A percentile compares a stretch with the other conserved stretches of the same genome.
These are phyloP conservation scores for Drosophila putrida DNA, from an alignment of 2,888 invertebrate genomes.

Conservation along the genomic window DNA sequence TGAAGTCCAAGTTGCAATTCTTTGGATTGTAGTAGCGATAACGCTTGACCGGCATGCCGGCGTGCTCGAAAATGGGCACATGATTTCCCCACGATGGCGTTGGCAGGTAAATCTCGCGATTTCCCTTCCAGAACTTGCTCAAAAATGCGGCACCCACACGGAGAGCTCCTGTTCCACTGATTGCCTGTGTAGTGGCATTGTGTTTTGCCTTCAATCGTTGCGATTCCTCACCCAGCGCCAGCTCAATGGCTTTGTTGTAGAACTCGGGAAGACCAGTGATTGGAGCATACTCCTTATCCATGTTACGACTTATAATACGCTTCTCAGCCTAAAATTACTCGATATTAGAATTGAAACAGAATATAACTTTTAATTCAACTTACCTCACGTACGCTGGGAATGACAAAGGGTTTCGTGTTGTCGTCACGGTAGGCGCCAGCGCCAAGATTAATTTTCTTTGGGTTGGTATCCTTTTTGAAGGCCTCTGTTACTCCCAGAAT, in stretches of 20 bases:
- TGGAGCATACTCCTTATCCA: slow-evolving; percentile 98
- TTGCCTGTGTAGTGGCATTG: slow-evolving; percentile 92
- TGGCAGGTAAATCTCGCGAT: slow-evolving; percentile 95
- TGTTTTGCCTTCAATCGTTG: slow-evolving; percentile 89
- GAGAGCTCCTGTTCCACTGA: slow-evolving; percentile 99
- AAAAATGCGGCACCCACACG: slow-evolving; percentile 96
- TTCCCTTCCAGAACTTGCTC: slow-evolving; percentile 91
- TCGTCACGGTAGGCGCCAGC: slow-evolving; percentile 99
- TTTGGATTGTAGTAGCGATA: slow-evolving; percentile 98
- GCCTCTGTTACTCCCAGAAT: slow-evolving; percentile 99
- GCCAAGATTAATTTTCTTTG: slow-evolving; percentile 98
- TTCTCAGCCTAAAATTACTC: slow-evolving; percentile 91
- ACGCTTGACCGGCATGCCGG: slow-evolving; percentile 93
- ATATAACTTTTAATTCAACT: neutral
- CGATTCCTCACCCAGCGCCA: slow-evolving; percentile 95
- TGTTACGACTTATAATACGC: slow-evolving; percentile 87
- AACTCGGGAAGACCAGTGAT: slow-evolving; percentile 95
- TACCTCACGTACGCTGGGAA: slow-evolving; percentile 94
- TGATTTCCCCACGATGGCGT: slow-evolving; percentile 99
- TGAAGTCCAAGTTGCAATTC: slow-evolving; percentile 96
- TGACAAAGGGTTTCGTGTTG: slow-evolving; percentile 97
- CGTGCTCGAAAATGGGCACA: slow-evolving; percentile 95
- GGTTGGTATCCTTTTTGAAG: slow-evolving; percentile 94
- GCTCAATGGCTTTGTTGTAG: slow-evolving; percentile 92
- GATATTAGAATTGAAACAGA: neutral